Conservation (phyloP, 2,797 vertebrate species). For the Esox masquinongy region DNA sequence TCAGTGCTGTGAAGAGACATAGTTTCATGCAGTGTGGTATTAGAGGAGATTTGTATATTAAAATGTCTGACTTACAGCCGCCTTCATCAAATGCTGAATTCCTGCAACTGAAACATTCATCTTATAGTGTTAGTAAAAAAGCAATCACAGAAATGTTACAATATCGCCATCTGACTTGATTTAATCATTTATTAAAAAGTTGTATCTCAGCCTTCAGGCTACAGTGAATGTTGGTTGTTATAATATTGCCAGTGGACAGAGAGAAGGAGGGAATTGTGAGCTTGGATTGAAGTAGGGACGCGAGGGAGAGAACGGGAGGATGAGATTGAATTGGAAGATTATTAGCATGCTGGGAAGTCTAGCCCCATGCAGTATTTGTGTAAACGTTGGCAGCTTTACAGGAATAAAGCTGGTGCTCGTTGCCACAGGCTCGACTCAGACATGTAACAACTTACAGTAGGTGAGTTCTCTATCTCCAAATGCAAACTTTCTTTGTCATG, state of each 20-base stretch:
- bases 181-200: neutral
- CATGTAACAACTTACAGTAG: slow-evolving; percentile 50
- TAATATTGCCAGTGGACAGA: neutral
- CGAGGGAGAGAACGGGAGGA: slow-evolving; percentile 34
- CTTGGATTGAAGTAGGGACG: neutral
- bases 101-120: neutral
- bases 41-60: neutral
- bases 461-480: slow-evolving; percentile 45
- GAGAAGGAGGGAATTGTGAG: neutral
- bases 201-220: neutral
- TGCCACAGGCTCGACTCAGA: slow-evolving; percentile 50
- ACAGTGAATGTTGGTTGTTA: neutral
- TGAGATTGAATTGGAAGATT: slow-evolving; percentile 26
- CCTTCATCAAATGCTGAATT: neutral
- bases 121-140: too few species aligned
- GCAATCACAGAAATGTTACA: neutral
- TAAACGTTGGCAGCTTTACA: slow-evolving; percentile 62
- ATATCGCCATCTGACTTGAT: neutral
- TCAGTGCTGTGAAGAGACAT: neutral
- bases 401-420: slow-evolving; percentile 53
- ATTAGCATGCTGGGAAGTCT: neutral
- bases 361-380: slow-evolving; percentile 48
- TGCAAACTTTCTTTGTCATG: slow-evolving; percentile 14
- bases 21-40: neutral
- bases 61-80: neutral